Base-by-base conservation (phyloP, 1,140 invertebrate genomes). In the Leucophenga varia region DNA sequence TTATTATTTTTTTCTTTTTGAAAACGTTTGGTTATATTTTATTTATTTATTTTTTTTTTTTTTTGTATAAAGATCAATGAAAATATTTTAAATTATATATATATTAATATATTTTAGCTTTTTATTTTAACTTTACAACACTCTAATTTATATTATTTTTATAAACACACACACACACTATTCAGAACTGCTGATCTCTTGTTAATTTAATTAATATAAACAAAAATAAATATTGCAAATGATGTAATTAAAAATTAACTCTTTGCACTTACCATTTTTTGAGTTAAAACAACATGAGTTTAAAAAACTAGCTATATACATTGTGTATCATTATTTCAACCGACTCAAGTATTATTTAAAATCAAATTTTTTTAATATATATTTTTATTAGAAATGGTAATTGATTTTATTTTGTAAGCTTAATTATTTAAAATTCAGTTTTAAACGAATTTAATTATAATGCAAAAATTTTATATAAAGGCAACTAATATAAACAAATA, bases 181-280 rank as follows among this genome's bases (percentile, higher is more conserved):
- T 55, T 41, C 47, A 57, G 53, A 61, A 65, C 58, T 38, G 50
- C 56, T 67, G 63, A 67, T 67, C 63, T 67, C 63, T 63, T 63
- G 43, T 63, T 67, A 67, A 67, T 68, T 67, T 68, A 65, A 61
- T 56, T 61, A 55, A 25, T 44, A 21, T 22, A 21, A 41, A 44
- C 12, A 39, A 47, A 47, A 35, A 17, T 22, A 10, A 43, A 21
- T n/a, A n/a, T n/a, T n/a, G n/a, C n/a, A n/a, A n/a, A n/a, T n/a
- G n/a, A n/a, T n/a, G n/a, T n/a, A n/a, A n/a, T n/a, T n/a, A n/a
- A n/a, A 21, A 42, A 25, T 25, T 25, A 6, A 25, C 22, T 25
- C 10, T 25, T 25, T 25, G 22, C 22, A 25, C 22, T 25, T 25
- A 25, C 5, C 22, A 5, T 25, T 25, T 56, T 56, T 47, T 65